Evolutionary conservation across 2,797 vertebrate species (phyloP).

Genomic region (Peromyscus nudipes): DNA sequence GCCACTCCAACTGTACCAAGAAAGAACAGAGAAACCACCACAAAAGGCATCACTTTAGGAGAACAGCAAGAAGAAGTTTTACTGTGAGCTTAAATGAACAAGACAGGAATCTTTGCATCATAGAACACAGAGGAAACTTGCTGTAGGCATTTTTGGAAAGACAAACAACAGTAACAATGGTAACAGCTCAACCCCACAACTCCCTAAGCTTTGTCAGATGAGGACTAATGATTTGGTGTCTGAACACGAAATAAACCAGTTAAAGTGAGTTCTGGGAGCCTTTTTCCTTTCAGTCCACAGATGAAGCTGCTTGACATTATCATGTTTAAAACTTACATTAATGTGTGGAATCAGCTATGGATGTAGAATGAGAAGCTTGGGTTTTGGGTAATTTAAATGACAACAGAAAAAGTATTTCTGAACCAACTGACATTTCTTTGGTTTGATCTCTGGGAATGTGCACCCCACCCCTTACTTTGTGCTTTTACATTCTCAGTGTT

Average conservation of each 20-base stretch:
- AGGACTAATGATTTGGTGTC: background rate
- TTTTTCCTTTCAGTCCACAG: background rate
- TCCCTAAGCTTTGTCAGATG: background rate
- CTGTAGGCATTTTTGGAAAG: background rate
- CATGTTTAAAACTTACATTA: background rate
- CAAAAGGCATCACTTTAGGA: background rate
- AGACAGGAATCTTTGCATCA: background rate
- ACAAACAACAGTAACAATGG: background rate
- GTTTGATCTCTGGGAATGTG: constrained; percentile 61
- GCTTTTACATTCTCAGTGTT: constrained; percentile 63
- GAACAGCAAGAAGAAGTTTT: background rate
- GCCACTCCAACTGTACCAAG: background rate
- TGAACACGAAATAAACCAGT: background rate
- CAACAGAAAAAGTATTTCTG: constrained; percentile 36
- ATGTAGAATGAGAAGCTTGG: background rate
- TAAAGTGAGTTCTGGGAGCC: background rate
- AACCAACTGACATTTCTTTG: constrained; percentile 29
- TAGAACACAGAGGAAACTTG: background rate
- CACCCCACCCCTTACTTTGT: background rate
- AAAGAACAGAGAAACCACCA: background rate
- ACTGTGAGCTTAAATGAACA: background rate
- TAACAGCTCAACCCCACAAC: background rate
- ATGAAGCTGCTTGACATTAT: background rate
- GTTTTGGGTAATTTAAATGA: constrained; percentile 51
- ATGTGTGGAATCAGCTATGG: background rate